Evolutionary conservation across 1,140 invertebrate genomes (phyloP).

Genomic region (Lucilia cuprina): DNA sequence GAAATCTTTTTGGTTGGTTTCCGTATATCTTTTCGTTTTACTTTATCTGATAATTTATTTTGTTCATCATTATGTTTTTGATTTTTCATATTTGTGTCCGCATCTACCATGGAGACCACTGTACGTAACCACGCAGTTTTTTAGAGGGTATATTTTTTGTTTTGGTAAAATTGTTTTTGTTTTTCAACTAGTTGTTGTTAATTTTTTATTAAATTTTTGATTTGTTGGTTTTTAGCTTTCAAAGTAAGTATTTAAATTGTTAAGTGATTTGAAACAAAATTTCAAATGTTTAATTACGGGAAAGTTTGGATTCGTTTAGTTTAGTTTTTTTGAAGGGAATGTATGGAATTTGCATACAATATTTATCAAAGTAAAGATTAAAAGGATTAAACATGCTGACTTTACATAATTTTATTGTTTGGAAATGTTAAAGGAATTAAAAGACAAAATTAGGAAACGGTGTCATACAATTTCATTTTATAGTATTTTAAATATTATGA

Average conservation of each 20-base stretch:
- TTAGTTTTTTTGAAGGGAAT: neutral
- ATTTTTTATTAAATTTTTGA: conserved; percentile 2
- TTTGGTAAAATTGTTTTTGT: neutral
- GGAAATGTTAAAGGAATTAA: conserved; percentile 25
- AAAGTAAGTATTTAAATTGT: conserved; percentile 26
- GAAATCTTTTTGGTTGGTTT: neutral
- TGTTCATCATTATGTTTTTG: neutral
- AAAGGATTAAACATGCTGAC: conserved; percentile 18
- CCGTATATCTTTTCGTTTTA: neutral
- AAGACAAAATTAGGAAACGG: neutral
- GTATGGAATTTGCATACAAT: conserved; percentile 18
- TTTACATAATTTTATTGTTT: neutral
- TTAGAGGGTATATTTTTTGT: neutral
- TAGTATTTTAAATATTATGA: neutral
- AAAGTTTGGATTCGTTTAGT: neutral
- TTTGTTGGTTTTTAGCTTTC: conserved; percentile 17
- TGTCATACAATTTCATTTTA: neutral
- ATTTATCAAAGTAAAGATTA: neutral
- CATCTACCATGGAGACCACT: conserved; percentile 63
- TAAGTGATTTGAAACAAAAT: conserved; percentile 14
- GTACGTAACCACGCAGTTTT: conserved; percentile 60
- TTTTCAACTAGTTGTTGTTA: neutral
- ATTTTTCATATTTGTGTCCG: conserved; percentile 48
- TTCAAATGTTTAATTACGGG: neutral
- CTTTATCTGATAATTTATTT: neutral